Conservation (phyloP, 2,888 invertebrate species). For the Stratiomys singularior region DNA sequence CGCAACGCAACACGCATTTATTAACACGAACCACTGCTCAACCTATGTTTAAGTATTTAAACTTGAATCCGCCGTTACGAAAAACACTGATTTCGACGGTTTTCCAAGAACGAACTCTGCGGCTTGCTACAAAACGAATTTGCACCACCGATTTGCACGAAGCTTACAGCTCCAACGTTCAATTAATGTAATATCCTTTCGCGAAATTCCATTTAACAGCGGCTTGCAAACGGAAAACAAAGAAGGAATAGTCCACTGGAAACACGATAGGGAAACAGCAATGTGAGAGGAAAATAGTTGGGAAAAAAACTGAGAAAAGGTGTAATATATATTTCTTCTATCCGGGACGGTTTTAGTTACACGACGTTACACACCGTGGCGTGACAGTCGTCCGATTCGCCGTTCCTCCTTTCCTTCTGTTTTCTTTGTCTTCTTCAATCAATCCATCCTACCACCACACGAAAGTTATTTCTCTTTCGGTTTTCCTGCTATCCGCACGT, state of each 20-base stretch:
- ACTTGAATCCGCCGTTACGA: background rate
- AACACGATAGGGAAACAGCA: background rate
- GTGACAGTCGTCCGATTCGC: slow-evolving; percentile 46
- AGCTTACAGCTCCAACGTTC: background rate
- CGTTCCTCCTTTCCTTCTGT: slow-evolving; percentile 28
- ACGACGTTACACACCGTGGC: slow-evolving; percentile 55
- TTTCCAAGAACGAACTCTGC: background rate
- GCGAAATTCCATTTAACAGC: slow-evolving; percentile 12
- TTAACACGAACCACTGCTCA: background rate
- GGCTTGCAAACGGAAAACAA: background rate
- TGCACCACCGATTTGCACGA: background rate
- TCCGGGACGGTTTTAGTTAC: slow-evolving; percentile 56
- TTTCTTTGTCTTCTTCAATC: slow-evolving; percentile 38
- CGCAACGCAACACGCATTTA: background rate
- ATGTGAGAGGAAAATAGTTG: slow-evolving; percentile 3
- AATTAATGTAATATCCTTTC: background rate
- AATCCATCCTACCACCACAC: slow-evolving; percentile 32
- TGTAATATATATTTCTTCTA: slow-evolving; percentile 49
- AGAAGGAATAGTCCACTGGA: background rate
- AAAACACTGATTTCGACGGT: background rate
- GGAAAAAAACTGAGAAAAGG: slow-evolving; percentile 18
- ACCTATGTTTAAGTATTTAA: background rate
- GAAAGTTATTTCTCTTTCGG: slow-evolving; percentile 42
- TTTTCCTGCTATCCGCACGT: slow-evolving; percentile 19
- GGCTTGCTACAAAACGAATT: background rate